phyloP scores from a whole-genome alignment of 2,797 vertebrate genomes.

The Poeciliopsis presidionis region DNA sequence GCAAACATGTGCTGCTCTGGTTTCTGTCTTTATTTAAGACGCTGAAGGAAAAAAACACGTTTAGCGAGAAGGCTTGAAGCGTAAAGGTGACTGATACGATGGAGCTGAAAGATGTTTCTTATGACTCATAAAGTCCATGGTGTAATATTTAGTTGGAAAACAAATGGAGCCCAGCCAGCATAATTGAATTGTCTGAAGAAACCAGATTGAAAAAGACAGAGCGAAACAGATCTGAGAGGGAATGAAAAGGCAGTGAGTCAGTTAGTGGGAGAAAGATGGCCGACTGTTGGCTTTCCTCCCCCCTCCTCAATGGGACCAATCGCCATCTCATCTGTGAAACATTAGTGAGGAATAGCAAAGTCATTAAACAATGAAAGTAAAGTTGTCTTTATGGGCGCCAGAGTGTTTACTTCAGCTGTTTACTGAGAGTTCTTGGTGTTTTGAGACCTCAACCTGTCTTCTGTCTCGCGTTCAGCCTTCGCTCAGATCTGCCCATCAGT shows the following conservation, averaged over 20 bases:
- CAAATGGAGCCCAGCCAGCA: slow-evolving; percentile 62
- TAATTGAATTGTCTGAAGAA: no score
- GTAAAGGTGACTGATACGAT: slow-evolving; percentile 70
- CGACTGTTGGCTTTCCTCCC: slow-evolving; percentile 34
- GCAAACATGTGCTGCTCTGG: slow-evolving; percentile 70
- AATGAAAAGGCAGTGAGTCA: slow-evolving; percentile 58
- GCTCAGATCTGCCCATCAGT: slow-evolving; percentile 35
- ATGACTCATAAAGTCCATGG: slow-evolving; percentile 75
- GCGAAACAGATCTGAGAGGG: no score
- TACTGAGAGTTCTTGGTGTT: slow-evolving; percentile 1
- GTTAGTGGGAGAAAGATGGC: slow-evolving; percentile 55
- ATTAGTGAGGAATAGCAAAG: slow-evolving; percentile 68
- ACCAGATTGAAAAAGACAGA: no score
- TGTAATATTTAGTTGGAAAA: slow-evolving; percentile 69
- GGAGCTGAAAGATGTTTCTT: slow-evolving; percentile 59
- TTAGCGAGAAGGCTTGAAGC: slow-evolving; percentile 12
- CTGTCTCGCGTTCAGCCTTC: slow-evolving; percentile 35
- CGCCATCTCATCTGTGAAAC: slow-evolving; percentile 72
- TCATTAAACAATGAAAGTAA: slow-evolving; percentile 72
- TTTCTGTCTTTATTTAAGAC: slow-evolving; percentile 59
- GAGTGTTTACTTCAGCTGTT: slow-evolving; percentile 53
- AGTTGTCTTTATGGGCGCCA: slow-evolving; percentile 53
- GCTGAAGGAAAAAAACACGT: slow-evolving; percentile 46
- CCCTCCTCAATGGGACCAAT: slow-evolving; percentile 56
- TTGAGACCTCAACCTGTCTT: slow-evolving; percentile 47